A percentile compares a stretch with the other conserved stretches of the same genome.
Conservation (phyloP, 2,888 invertebrate species). For the Epistrophe eligans region DNA sequence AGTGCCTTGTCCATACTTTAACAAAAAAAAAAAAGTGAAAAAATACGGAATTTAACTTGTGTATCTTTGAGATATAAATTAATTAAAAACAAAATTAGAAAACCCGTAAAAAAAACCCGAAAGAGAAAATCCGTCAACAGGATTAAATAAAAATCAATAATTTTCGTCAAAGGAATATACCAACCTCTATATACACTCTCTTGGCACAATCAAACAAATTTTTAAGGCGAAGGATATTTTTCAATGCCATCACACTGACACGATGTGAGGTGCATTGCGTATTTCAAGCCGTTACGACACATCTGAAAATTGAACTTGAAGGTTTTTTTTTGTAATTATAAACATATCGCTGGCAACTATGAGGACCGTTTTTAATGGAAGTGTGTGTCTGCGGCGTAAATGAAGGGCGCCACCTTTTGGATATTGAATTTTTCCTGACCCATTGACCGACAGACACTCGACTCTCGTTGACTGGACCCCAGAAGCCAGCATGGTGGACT, state of each 20-base stretch:
- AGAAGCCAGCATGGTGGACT: constrained; percentile 69
- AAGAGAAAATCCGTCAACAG: constrained; percentile 11
- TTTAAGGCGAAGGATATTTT: constrained; percentile 61
- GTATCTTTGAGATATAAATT: constrained; percentile 24
- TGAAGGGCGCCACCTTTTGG: background rate
- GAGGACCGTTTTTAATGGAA: constrained; percentile 9
- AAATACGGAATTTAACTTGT: constrained; percentile 33
- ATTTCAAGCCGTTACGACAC: constrained; percentile 62
- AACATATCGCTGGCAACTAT: constrained; percentile 15
- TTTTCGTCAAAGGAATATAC: constrained; percentile 41
- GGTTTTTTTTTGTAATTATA: constrained; percentile 18
- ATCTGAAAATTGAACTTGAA: constrained; percentile 50
- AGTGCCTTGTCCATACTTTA: constrained; percentile 59
- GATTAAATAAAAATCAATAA: constrained; percentile 65
- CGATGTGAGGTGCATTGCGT: constrained; percentile 53
- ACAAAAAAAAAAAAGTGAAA: background rate
- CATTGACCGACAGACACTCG: background rate
- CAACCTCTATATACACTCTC: background rate
- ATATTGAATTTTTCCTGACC: constrained; percentile 43
- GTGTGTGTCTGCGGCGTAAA: constrained; percentile 34
- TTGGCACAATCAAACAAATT: constrained; percentile 34
- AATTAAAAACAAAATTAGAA: no score
- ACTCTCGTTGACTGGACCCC: background rate
- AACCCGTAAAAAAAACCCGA: background rate
- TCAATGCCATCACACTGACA: constrained; percentile 44